Percentiles rank a stretch among this genome's conserved stretches.
phyloP scores from a whole-genome alignment of 2,888 invertebrate species.

The Hirtodrosophila cameraria region DNA sequence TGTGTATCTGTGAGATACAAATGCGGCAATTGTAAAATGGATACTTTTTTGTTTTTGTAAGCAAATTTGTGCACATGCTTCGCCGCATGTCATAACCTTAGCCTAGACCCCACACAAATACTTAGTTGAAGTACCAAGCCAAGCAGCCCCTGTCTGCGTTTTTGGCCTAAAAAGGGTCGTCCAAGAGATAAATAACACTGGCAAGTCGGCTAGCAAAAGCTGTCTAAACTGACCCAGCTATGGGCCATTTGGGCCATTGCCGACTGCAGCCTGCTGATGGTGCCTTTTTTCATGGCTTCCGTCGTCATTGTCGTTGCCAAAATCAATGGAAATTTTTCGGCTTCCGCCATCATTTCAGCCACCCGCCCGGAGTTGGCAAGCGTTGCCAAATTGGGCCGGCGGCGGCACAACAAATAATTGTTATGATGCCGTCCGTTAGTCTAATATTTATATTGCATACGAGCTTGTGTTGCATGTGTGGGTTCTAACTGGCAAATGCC shows the following conservation, averaged over 20 bases:
- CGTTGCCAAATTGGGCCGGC: conserved; percentile 63
- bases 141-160: conserved; percentile 18
- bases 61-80: conserved; percentile 52
- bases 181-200: conserved; percentile 72
- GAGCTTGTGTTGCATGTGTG: conserved; percentile 55
- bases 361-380: conserved; percentile 13
- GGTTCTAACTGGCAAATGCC: conserved; percentile 19
- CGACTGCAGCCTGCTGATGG: conserved; percentile 46
- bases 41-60: conserved; percentile 5
- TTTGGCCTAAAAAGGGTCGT: conserved; percentile 52
- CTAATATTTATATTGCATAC: conserved; percentile 77
- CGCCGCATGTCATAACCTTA: conserved; percentile 74
- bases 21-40: conserved; percentile 67
- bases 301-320: conserved; percentile 67
- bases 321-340: conserved; percentile 73
- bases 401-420: conserved; percentile 75
- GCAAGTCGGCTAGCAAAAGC: conserved; percentile 42
- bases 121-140: conserved; percentile 16
- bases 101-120: conserved; percentile 65
- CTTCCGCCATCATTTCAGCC: conserved; percentile 63
- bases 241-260: conserved; percentile 60
- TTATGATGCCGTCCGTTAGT: conserved; percentile 76
- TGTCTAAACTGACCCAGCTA: conserved; percentile 50
- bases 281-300: conserved; percentile 68
- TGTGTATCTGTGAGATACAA: conserved; percentile 64